Base-by-base conservation (phyloP, 2,113 vertebrate genomes). In the Notothenia rossii region DNA sequence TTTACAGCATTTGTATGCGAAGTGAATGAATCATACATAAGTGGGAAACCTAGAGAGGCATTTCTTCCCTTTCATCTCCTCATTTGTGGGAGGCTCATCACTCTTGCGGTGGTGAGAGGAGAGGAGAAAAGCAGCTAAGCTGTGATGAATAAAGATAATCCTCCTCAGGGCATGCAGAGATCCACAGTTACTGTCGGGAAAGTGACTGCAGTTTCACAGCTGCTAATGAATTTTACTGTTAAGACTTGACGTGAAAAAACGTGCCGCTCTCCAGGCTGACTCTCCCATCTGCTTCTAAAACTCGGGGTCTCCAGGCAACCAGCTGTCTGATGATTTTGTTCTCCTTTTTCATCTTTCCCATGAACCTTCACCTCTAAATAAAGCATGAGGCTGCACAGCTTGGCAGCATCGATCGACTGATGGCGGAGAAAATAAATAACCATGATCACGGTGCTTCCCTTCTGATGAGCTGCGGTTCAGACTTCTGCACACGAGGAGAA, bases 331-430 rank as follows among this genome's bases (percentile, higher is more conserved):
- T 33, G 74, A 63, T 72, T 4, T 73, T 61, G 12, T 45, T 84
- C 72, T 74, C 55, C 71, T 72, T 66, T 73, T 79, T 82, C 65
- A 78, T 86, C 80, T 81, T 85, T 63, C 17, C 62, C 78, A 49
- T 60, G 61, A 79, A 68, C n/a, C 79, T 83, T 72, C 63, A 0
- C n/a, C 62, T 82, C 72, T 89, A 51, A 86, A 89, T 82, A 84
- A 87, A 85, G 49, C 76, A 87, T 72, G 48, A 86, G 67, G 43
- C 58, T 22, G 71, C 43, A n/a, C 36, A 36, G 50, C 77, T 18
- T 14, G 20, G 36, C 33, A 58, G 67, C 49, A 59, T 18, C 36
- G 54, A 79, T 29, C 2, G 5, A 75, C 62, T 58, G 73, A 51
- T 13, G 56, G 29, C 3, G 46, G 48, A 48, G 51, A 75, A 33